A percentile compares a stretch with the other conserved stretches of the same genome.
Evolutionary conservation across 2,888 invertebrate genomes (phyloP).

Genomic region (Barypeithes pellucidus): DNA sequence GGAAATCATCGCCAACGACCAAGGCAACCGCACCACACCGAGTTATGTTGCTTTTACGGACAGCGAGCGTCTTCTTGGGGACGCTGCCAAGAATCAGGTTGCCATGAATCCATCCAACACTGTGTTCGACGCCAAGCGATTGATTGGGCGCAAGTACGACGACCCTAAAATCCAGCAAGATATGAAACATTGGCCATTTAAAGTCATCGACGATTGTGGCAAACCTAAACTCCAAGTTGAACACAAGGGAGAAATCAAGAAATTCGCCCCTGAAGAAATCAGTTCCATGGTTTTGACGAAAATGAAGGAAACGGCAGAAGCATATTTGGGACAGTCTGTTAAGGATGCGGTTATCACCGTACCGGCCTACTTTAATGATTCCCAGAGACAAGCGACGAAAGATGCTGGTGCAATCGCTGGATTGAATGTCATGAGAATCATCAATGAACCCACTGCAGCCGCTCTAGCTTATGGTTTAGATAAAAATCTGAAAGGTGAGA

Average conservation of each 20-base stretch:
- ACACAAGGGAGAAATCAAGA: conserved; percentile 77
- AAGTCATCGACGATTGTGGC: conserved; percentile 76
- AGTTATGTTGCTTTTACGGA: conserved; percentile 84
- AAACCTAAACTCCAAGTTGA: conserved; percentile 81
- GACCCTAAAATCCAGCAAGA: conserved; percentile 85
- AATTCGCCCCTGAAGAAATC: conserved; percentile 78
- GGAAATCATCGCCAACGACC: conserved; percentile 90
- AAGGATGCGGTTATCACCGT: conserved; percentile 70
- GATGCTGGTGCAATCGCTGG: conserved; percentile 79
- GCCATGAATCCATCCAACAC: conserved; percentile 84
- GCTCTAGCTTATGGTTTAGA: conserved; percentile 55
- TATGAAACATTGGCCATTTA: conserved; percentile 90
- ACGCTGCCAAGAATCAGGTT: conserved; percentile 82
- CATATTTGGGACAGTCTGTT: conserved; percentile 72
- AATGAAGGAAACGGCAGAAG: conserved; percentile 61
- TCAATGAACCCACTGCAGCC: conserved; percentile 79
- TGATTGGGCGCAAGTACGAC: conserved; percentile 86
- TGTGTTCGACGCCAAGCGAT: conserved; percentile 80
- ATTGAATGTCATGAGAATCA: conserved; percentile 85
- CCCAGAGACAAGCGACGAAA: conserved; percentile 85
- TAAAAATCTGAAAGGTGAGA: conserved; percentile 60
- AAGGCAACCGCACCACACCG: conserved; percentile 88
- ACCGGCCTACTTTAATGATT: conserved; percentile 74
- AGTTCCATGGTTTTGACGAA: conserved; percentile 79
- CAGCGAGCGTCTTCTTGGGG: conserved; percentile 79